Evolutionary conservation across 2,113 vertebrate genomes (phyloP).

Genomic region (Daubentonia madagascariensis): DNA sequence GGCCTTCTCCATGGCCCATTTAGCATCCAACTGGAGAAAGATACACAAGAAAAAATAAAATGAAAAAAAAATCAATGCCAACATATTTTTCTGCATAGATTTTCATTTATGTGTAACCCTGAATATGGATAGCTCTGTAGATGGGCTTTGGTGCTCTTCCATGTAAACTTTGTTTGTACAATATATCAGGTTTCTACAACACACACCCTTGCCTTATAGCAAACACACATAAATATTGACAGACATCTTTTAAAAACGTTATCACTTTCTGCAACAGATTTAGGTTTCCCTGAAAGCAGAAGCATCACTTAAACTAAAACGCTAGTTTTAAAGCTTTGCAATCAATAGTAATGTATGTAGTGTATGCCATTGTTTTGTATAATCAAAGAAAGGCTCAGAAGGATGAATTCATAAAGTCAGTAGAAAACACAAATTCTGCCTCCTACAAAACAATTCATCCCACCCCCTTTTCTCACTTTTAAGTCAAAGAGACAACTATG

Average conservation of each 20-base stretch:
- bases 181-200: neutral
- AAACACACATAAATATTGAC: neutral
- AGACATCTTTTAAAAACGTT: neutral
- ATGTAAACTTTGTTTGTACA: neutral
- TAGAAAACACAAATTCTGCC: neutral
- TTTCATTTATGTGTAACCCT: neutral
- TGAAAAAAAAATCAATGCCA: neutral
- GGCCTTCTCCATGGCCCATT: neutral
- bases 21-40: neutral
- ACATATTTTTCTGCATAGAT: neutral
- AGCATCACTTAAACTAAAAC: neutral
- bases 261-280: neutral
- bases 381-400: neutral
- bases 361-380: slow-evolving; percentile 1
- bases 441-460: slow-evolving; percentile 30
- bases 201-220: neutral
- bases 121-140: neutral
- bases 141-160: neutral
- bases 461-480: slow-evolving; percentile 26
- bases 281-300: slow-evolving; percentile 28
- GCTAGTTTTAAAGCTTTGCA: slow-evolving; percentile 19
- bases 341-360: neutral
- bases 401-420: neutral
- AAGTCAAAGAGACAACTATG: slow-evolving; percentile 52
- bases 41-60: neutral